phyloP scores from a whole-genome alignment of 2,888 invertebrate genomes.

The Pterostichus madidus region DNA sequence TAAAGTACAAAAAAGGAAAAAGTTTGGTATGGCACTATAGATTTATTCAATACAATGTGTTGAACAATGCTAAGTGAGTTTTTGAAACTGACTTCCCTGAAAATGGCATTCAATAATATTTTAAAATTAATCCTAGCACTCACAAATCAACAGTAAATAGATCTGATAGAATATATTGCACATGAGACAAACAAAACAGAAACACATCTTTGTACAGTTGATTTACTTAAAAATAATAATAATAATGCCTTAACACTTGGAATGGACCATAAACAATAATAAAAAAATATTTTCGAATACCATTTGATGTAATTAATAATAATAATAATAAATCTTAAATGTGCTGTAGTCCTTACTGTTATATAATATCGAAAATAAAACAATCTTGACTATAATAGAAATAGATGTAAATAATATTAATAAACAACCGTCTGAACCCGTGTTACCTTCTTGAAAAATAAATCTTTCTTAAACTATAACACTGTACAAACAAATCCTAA shows the following conservation, averaged over 20 bases:
- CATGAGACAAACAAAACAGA: constrained; percentile 46
- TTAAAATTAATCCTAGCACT: constrained; percentile 61
- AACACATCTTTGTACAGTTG: constrained; percentile 42
- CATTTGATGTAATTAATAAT: constrained; percentile 58
- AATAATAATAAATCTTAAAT: constrained; percentile 61
- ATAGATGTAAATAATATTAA: constrained; percentile 21
- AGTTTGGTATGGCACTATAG: constrained; percentile 77
- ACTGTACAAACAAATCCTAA: constrained; percentile 70
- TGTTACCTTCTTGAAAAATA: constrained; percentile 68
- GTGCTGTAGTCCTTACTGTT: constrained; percentile 58
- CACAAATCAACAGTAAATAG: constrained; percentile 55
- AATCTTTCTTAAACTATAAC: constrained; percentile 69
- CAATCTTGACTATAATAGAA: constrained; percentile 42
- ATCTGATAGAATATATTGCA: constrained; percentile 57
- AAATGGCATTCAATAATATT: constrained; percentile 67
- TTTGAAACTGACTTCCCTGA: constrained; percentile 65
- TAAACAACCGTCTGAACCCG: constrained; percentile 68
- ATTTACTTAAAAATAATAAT: constrained; percentile 41
- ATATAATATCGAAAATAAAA: constrained; percentile 66
- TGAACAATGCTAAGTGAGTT: constrained; percentile 74
- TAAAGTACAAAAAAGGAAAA: constrained; percentile 20
- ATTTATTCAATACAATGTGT: constrained; percentile 77
- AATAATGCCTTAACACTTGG: constrained; percentile 60
- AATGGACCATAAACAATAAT: constrained; percentile 64
- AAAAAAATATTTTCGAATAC: constrained; percentile 67